Evolutionary conservation across 2,113 vertebrate genomes (phyloP), one percentile per base, ranked within the genome.

Genomic region (Pundamilia nyererei): DNA sequence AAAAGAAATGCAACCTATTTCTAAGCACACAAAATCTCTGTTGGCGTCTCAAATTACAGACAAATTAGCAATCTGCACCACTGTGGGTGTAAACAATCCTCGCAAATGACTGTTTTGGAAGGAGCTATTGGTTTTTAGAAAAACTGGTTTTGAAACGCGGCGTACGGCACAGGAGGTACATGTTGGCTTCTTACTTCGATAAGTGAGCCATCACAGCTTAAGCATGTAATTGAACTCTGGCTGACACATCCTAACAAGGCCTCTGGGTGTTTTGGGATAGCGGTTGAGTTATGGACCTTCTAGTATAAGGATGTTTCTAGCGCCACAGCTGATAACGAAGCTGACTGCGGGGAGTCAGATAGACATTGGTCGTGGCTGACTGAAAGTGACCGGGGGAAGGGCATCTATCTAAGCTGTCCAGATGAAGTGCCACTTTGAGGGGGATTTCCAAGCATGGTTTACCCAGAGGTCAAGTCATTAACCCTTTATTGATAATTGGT

Each of bases 391-490:
- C 53, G 65, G 88, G 90, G 85, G 86, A 82, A 82, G 70, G 89
- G 89, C 82, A 82, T 6, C 13, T 83, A 54, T 84, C 26, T 86
- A 91, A 90, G 81, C 92, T 84, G 72, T 82, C 82, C 86, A 85
- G 89, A 92, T 89, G 86, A 91, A 92, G 85, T 91, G 82, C 58
- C 84, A 87, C 82, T 87, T 85, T 89, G 81, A 70, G 31, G 91
- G 89, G 91, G 89, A 87, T 91, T 93, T 91, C 85, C 89, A 90
- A 84, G 87, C 86, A 82, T 65, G 87, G 60, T 90, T 91, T 91
- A 90, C 60, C 84, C 84, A 82, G 88, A 91, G 92, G 93, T 95
- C 91, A 95, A 91, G 83, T 95, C 87, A 94, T 95, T 95, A 96
- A 95, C 93, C 94, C 80, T 84, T 91, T 92, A 94, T 93, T 94